Evolutionary conservation across 2,888 invertebrate species (phyloP), one percentile per base, ranked within the genome.

Genomic region (Amblyteles armatorius): DNA sequence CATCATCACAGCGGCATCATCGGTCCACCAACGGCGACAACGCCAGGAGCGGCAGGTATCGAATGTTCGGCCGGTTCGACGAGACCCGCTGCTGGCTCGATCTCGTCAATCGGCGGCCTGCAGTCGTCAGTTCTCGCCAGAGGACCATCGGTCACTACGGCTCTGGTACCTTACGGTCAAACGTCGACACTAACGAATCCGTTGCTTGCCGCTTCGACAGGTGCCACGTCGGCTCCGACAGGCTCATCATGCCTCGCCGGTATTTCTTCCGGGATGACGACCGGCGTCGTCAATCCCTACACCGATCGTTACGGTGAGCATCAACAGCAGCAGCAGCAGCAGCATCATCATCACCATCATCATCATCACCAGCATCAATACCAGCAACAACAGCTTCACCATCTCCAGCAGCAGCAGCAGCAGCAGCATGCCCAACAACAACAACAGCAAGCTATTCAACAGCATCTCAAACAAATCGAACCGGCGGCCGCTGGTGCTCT

Each of bases 341-440:
- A 78, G 19, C 94, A 94, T 94, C 94, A 94, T 93, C 94, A 93
- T 94, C 94, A 92, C 93, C 94, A 94, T 92, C 89, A 88, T 77
- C 89, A 89, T 82, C 90, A 90, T 60, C 91, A 89, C 88, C 95
- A 95, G 93, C 94, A 95, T 93, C 90, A 88, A 60, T 89, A 90
- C 44, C 90, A 88, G 74, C 91, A 88, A 68, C 91, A 88, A 67
- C 90, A 89, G 69, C 89, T 87, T 16, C 89, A 89, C 13, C 90
- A 89, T 60, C 90, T 90, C 16, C 89, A 89, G 16, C 90, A 89
- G 19, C 88, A 88, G 60, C 90, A 89, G 1, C 88, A 88, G 67
- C 89, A 88, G 26, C 91, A 89, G 6, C 89, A 90, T 9, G 90
- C 90, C 33, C 91, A 90, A 26, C 92, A 92, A 76, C 90, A 87